These are phyloP conservation scores for Catajapyx aquilonaris DNA, from an alignment of 1,140 invertebrate genomes.

Conservation along the genomic window DNA sequence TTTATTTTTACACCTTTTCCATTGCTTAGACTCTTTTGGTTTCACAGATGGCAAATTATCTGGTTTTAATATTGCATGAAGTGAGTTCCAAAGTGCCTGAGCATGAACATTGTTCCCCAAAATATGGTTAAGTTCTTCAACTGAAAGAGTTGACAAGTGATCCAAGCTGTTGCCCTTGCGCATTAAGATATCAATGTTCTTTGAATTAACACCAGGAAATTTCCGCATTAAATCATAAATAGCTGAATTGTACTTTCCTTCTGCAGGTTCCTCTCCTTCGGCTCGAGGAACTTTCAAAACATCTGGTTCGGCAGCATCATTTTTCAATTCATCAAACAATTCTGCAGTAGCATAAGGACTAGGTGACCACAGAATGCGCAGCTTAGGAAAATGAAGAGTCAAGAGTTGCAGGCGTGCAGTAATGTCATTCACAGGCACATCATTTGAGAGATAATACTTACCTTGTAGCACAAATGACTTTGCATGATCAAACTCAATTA, in stretches of 20 bases:
- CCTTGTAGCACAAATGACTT: slow-evolving; percentile 65
- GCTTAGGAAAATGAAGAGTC: slow-evolving; percentile 80
- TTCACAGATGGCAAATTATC: not conserved
- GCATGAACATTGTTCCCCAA: not conserved
- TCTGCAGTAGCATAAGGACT: slow-evolving; percentile 87
- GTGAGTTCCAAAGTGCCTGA: not conserved
- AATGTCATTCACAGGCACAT: slow-evolving; percentile 50
- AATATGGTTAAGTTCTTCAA: not conserved
- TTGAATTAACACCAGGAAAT: slow-evolving; percentile 71
- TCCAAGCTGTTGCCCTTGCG: slow-evolving; percentile 52
- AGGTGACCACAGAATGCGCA: slow-evolving; percentile 86
- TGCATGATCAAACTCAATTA: slow-evolving; percentile 92
- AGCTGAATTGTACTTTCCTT: slow-evolving; percentile 48
- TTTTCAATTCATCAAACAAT: slow-evolving; percentile 74
- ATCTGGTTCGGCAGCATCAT: slow-evolving; percentile 57
- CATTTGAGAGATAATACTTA: slow-evolving; percentile 53
- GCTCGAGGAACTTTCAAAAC: slow-evolving; percentile 35
- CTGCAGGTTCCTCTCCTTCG: slow-evolving; percentile 31
- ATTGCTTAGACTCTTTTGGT: too few species aligned
- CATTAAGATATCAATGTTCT: slow-evolving; percentile 60
- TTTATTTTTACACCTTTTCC: too few species aligned
- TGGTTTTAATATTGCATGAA: not conserved
- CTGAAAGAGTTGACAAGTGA: slow-evolving; percentile 11
- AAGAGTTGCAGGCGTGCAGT: slow-evolving; percentile 70
- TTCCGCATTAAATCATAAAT: slow-evolving; percentile 70